These are phyloP conservation scores for Metridium senile DNA, from an alignment of 92 coral and sea anemone species.

Conservation along the genomic window DNA sequence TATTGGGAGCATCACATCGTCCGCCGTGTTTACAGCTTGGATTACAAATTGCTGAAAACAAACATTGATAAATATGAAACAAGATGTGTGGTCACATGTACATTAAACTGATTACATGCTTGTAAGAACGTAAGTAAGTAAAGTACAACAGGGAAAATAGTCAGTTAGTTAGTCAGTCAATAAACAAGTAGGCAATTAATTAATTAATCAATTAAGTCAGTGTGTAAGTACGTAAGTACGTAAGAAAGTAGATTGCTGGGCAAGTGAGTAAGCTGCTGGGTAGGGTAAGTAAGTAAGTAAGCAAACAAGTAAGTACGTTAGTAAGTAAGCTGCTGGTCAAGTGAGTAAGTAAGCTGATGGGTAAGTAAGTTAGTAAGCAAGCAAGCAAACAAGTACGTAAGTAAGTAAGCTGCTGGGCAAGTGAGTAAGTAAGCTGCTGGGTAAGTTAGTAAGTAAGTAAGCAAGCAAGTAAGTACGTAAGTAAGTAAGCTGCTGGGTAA, in stretches of 20 bases:
- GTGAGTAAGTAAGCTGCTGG: not conserved
- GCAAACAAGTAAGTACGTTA: not conserved
- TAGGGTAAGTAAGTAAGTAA: not conserved
- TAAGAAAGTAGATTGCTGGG: not conserved
- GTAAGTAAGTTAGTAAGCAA: too few species aligned
- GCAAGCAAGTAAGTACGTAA: too few species aligned
- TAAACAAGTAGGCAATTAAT: too few species aligned
- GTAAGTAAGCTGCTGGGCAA: not conserved
- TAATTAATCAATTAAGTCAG: not conserved
- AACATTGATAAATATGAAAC: not conserved
- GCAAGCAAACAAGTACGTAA: not conserved
- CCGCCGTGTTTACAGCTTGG: slow-evolving; percentile 67
- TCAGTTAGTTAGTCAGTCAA: too few species aligned
- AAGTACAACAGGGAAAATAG: too few species aligned
- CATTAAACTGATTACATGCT: too few species aligned
- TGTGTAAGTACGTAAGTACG: not conserved
- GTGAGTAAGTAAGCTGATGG: not conserved
- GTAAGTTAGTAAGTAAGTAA: too few species aligned
- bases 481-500: too few species aligned
- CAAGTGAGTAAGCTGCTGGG: not conserved
- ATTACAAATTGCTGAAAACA: slow-evolving; percentile 67
- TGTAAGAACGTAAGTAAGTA: too few species aligned
- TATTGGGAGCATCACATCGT: slow-evolving; percentile 55
- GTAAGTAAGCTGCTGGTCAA: not conserved
- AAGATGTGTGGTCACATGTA: not conserved